Conservation (phyloP, 2,797 vertebrate genomes). For the Eulemur coronatus region DNA sequence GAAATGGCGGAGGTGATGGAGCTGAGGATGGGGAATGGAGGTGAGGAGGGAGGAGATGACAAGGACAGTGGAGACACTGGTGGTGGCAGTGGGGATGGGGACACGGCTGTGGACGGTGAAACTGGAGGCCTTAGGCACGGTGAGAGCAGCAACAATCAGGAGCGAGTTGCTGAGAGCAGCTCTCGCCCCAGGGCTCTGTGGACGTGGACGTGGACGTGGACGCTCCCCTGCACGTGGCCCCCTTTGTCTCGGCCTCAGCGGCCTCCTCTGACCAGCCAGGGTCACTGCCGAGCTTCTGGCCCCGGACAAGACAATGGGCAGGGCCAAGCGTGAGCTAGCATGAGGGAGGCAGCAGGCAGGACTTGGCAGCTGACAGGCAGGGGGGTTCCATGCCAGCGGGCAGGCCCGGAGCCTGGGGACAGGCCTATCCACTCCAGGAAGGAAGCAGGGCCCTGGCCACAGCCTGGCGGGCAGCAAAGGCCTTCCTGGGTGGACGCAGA, state of each 20-base stretch:
- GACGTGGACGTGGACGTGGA: accelerated
- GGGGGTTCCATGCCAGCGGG: background rate
- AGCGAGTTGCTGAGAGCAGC: no score
- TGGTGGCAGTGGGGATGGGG: background rate
- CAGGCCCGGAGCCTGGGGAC: background rate
- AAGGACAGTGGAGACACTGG: no score
- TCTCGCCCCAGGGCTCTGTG: background rate
- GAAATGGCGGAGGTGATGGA: background rate
- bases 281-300: background rate
- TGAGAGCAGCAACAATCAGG: background rate
- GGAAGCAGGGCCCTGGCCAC: background rate
- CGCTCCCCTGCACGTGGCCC: accelerated
- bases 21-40: background rate
- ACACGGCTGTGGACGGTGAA: background rate
- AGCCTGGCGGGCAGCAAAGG: background rate
- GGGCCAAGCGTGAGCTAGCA: no score
- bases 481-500: background rate
- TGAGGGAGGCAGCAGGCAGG: background rate
- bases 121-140: accelerated
- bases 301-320: background rate
- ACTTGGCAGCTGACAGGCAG: background rate
- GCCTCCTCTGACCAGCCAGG: no score
- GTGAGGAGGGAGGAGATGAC: background rate
- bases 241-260: background rate
- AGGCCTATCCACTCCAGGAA: background rate